Evolutionary conservation across 2,113 vertebrate species (phyloP), one percentile per base, ranked within the genome.

Genomic region (Nyctibius bracteatus): DNA sequence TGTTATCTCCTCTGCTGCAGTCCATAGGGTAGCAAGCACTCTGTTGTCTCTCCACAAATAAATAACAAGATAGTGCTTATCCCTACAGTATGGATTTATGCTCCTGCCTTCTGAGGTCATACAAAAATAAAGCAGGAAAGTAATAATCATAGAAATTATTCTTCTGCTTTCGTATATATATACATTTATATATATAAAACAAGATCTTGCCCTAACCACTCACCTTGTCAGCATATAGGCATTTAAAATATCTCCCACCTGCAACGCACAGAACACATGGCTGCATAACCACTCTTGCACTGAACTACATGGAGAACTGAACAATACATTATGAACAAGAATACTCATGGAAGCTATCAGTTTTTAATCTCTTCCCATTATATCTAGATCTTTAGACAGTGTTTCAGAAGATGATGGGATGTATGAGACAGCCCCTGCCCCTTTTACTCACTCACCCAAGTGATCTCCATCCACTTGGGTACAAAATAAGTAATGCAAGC

Each of bases 161-260:
- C 67, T 41, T 10, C 5, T 70, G 19, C 54, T 83, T 88, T 78
- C 46, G 27, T 31, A 86, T 22, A 68, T 46, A 74, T 31, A 74
- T 15, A 70, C 7, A 15, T 10, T 70, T 47, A 71, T 43, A 55
- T 25, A 43, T 65, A 58, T 61, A 83, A 75, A 81, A 80, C 65
- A 92, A 92, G 96, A 93, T 46, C 86, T 46, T 90, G 93, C 80
- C 90, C 94, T 93, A 92, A 95, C 90, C 86, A 93, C 68, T 96
- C 90, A 94, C 88, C 90, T 96, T 92, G 86, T 91, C 96, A 95
- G 47, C 43, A 81, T 33, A 62, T 0, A 84, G 44, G 44, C 77
- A 79, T 93, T 94, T 93, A 95, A 96, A 94, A 96, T 92, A 97
- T 92, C 90, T 95, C 72, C 77, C 68, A 84, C 88, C 61, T 86